A percentile compares a stretch with the other conserved stretches of the same genome.
Evolutionary conservation across 92 coral and sea anemone species (phyloP).

Genomic region (Scolanthus callimorphus): DNA sequence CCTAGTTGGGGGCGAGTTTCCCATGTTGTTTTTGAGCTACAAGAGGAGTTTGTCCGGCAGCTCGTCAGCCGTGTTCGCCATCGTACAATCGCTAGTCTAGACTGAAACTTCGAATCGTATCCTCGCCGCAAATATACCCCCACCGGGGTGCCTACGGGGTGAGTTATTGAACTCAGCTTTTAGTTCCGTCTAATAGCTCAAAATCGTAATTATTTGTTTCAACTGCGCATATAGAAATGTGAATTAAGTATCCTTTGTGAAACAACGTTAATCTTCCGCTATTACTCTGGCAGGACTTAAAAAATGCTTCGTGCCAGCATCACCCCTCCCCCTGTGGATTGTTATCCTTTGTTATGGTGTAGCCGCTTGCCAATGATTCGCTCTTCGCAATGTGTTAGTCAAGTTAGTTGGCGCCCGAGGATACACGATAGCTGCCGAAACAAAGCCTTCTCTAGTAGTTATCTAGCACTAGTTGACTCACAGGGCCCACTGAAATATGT

Average conservation of each 20-base stretch:
- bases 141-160: too few species aligned
- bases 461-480: conserved; percentile 88
- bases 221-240: too few species aligned
- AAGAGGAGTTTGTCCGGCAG: conserved; percentile 28
- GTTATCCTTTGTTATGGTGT: conserved; percentile 58
- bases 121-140: too few species aligned
- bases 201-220: too few species aligned
- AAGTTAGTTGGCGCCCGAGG: conserved; percentile 91
- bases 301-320: too few species aligned
- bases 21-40: conserved; percentile 87
- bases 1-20: conserved; percentile 92
- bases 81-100: conserved; percentile 80
- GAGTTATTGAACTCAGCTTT: too few species aligned
- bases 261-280: too few species aligned
- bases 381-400: conserved; percentile 57
- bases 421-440: conserved; percentile 81
- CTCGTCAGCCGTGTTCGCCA: too few species aligned
- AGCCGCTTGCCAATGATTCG: conserved; percentile 71
- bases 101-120: too few species aligned
- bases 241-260: too few species aligned
- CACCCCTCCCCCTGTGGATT: conserved; percentile 41
- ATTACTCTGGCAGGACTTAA: too few species aligned
- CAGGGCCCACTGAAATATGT: conserved; percentile 81
- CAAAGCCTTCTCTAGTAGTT: conserved; percentile 68
- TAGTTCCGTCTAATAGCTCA: too few species aligned